Percentiles rank a stretch among this genome's conserved stretches.
Conservation (phyloP, 2,113 vertebrate genomes). For the Pandion haliaetus region DNA sequence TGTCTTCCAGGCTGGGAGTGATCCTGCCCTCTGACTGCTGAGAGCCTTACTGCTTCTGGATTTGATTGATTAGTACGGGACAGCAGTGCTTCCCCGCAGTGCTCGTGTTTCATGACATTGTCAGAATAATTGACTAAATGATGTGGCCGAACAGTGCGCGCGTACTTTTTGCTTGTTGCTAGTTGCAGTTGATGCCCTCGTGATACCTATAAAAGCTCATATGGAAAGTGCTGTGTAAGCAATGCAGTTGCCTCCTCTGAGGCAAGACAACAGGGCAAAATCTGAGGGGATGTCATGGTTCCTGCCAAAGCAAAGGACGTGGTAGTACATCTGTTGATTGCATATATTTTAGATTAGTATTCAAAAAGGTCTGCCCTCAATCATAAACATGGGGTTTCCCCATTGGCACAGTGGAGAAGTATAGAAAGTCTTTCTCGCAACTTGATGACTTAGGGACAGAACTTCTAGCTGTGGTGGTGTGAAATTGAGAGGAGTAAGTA, state of each 20-base stretch:
- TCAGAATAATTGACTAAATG: not conserved
- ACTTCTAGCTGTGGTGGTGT: not conserved
- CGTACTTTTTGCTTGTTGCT: not conserved
- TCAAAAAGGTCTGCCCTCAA: not conserved
- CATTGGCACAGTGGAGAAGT: not conserved
- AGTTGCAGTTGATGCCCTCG: rapidly evolving
- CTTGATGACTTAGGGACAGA: not conserved
- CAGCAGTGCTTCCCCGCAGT: not conserved
- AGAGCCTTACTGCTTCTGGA: not conserved
- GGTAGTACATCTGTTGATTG: not conserved
- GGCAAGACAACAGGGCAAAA: not conserved
- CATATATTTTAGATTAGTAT: not conserved
- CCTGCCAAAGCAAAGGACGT: not conserved
- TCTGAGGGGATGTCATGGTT: not conserved
- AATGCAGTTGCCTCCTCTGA: not conserved
- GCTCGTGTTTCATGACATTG: rapidly evolving
- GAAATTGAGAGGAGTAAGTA: not conserved
- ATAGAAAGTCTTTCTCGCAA: not conserved
- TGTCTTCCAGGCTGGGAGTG: not conserved
- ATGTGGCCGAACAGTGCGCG: rapidly evolving
- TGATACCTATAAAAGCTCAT: not conserved
- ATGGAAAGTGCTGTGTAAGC: not conserved
- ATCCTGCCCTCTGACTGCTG: not conserved
- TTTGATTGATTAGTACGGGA: not conserved
- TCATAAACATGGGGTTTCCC: not conserved